Conservation (phyloP, 2,797 vertebrate genomes). For the Macrochelys suwanniensis region DNA sequence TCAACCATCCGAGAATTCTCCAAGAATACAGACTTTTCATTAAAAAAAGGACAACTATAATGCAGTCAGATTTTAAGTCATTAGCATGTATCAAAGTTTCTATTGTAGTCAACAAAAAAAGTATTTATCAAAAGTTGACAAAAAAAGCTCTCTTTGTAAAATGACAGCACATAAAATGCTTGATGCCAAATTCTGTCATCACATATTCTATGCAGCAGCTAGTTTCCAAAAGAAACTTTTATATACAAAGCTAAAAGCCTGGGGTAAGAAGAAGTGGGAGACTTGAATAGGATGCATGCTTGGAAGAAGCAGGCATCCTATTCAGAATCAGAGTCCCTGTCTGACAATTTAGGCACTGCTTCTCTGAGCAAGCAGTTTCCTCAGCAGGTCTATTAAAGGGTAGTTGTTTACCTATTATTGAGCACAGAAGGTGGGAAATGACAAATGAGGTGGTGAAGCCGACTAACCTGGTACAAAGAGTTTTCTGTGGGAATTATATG, state of each 20-base stretch:
- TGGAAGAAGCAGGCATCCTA: not conserved
- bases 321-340: fast-evolving
- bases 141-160: constrained; percentile 67
- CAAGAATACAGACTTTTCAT: not conserved
- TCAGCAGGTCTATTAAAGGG: not conserved
- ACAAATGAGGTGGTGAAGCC: not conserved
- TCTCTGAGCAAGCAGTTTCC: not conserved
- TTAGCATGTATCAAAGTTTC: not conserved
- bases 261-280: constrained; percentile 47
- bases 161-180: constrained; percentile 31
- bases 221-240: constrained; percentile 71
- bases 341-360: not conserved
- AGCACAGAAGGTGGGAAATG: not conserved
- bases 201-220: constrained; percentile 69
- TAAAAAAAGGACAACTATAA: not conserved
- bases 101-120: constrained; percentile 61
- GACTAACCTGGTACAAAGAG: not conserved
- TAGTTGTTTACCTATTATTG: not conserved
- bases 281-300: not conserved
- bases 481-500: not conserved
- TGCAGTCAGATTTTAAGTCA: constrained; percentile 14
- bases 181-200: constrained; percentile 62
- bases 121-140: constrained; percentile 68
- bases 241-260: not conserved
- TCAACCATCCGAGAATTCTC: not conserved